phyloP scores from a whole-genome alignment of 2,888 invertebrate species.

The Nomada ferruginata region DNA sequence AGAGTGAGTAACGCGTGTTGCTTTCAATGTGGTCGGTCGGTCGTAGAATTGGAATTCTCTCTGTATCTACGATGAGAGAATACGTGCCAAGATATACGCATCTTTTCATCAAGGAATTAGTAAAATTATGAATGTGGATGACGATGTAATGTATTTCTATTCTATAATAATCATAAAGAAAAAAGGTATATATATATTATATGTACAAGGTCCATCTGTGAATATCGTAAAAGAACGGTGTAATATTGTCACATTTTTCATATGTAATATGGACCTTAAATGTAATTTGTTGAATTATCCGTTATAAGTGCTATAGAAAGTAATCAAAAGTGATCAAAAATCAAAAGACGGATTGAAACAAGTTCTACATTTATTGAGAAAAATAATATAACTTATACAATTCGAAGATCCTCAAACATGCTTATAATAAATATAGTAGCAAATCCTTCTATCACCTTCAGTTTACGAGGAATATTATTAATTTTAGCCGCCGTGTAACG shows the following conservation, averaged over 20 bases:
- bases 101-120: conserved; percentile 46
- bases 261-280: conserved; percentile 50
- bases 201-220: conserved; percentile 59
- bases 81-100: conserved; percentile 68
- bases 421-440: conserved; percentile 29
- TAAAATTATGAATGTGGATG: conserved; percentile 25
- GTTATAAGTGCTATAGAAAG: conserved; percentile 42
- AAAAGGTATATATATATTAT: conserved; percentile 44
- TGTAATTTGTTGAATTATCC: conserved; percentile 48
- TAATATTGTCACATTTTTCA: conserved; percentile 66
- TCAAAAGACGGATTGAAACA: conserved; percentile 33
- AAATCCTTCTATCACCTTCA: conserved; percentile 5
- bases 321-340: conserved; percentile 45
- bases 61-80: conserved; percentile 46
- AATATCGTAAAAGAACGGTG: conserved; percentile 54
- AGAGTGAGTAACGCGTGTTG: conserved; percentile 47
- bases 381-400: conserved; percentile 42
- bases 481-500: neutral
- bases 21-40: conserved; percentile 53
- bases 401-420: conserved; percentile 7
- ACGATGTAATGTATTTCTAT: conserved; percentile 42
- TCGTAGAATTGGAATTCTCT: conserved; percentile 44
- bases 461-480: neutral
- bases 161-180: conserved; percentile 29
- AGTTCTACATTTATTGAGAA: conserved; percentile 59